These are phyloP conservation scores for Ibycter americanus DNA, from an alignment of 2,797 vertebrate genomes.

Conservation along the genomic window DNA sequence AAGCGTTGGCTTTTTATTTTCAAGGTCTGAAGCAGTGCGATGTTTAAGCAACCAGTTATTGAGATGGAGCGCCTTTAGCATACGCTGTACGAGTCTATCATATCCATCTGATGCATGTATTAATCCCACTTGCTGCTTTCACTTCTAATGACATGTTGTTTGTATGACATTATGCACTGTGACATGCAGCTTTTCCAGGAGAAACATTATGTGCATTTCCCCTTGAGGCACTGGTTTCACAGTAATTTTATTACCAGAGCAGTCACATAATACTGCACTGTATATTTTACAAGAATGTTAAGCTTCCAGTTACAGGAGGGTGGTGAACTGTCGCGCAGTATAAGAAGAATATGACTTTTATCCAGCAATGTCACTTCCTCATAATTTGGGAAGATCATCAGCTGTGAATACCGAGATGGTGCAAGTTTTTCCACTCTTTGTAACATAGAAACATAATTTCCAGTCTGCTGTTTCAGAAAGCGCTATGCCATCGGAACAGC, in stretches of 20 bases:
- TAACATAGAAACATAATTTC: not conserved
- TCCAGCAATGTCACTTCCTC: not conserved
- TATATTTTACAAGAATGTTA: constrained; percentile 32
- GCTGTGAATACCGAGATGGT: not conserved
- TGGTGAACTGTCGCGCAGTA: not conserved
- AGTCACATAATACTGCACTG: constrained; percentile 40
- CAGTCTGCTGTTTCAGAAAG: not conserved
- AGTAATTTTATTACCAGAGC: constrained; percentile 52
- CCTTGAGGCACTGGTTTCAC: constrained; percentile 57
- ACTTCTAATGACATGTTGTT: constrained; percentile 42
- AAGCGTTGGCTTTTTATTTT: constrained; percentile 2
- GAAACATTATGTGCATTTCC: constrained; percentile 39
- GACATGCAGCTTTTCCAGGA: constrained; percentile 58
- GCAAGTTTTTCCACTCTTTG: constrained; percentile 12
- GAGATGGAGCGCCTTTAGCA: not conserved
- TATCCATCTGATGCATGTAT: constrained; percentile 24
- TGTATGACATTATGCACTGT: constrained; percentile 49
- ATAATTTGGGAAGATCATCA: not conserved
- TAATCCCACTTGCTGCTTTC: constrained; percentile 53
- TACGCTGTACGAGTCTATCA: not conserved
- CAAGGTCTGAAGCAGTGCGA: constrained; percentile 27
- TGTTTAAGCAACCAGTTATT: constrained; percentile 20
- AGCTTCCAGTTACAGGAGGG: constrained; percentile 22
- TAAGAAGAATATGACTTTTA: constrained; percentile 1
- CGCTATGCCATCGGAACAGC: not conserved